Percentiles rank a stretch among this genome's conserved stretches.
Evolutionary conservation across 2,797 vertebrate species (phyloP).

Genomic region (Brachyrhaphis roseni): DNA sequence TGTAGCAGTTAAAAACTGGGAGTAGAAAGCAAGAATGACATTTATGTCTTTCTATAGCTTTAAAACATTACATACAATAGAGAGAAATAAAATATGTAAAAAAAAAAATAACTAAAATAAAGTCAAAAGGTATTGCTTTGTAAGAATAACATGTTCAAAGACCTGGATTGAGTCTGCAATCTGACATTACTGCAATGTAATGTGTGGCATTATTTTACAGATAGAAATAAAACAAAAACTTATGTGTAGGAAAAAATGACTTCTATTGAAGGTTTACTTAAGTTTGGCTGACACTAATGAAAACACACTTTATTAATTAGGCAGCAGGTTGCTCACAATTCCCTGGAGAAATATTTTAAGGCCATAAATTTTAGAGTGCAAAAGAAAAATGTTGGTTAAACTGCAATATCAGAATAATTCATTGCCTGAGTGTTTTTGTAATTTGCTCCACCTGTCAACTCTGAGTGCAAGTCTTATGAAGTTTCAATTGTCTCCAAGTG

Average conservation of each 20-base stretch:
- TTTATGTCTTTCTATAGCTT: neutral
- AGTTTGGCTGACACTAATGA: neutral
- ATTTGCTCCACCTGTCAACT: neutral
- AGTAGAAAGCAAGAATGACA: neutral
- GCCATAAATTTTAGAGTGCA: neutral
- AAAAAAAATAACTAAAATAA: no score
- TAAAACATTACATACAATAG: neutral
- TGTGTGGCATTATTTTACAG: neutral
- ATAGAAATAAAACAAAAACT: neutral
- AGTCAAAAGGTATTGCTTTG: neutral
- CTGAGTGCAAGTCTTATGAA: neutral
- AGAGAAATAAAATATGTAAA: neutral
- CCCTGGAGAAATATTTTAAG: neutral
- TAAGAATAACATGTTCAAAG: neutral
- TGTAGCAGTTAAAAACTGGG: neutral
- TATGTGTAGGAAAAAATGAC: neutral
- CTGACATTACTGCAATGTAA: neutral
- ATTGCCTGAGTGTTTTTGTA: neutral
- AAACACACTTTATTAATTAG: constrained; percentile 8
- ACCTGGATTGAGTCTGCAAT: neutral
- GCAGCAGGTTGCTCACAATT: neutral
- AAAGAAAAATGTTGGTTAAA: constrained; percentile 1
- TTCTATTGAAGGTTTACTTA: neutral
- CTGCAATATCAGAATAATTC: neutral
- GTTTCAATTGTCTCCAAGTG: neutral